Base-by-base conservation (phyloP, 2,888 invertebrate species). In the Tachina grossa region DNA sequence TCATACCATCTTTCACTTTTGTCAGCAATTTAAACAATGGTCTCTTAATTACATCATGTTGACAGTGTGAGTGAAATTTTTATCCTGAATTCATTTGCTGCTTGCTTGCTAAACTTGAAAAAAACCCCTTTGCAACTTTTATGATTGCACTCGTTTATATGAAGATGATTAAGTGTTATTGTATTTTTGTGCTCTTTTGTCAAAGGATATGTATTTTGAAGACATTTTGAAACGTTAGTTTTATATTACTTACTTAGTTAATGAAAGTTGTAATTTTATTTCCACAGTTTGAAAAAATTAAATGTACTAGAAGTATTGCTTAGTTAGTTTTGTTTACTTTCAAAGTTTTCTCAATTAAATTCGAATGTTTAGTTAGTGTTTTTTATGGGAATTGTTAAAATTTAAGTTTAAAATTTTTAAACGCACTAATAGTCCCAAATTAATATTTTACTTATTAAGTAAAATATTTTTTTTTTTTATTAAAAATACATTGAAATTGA, bases 21-120 rank as follows among this genome's bases (percentile, higher is more conserved):
- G 91, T 91, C 91, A 91, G 91, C 91, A 91, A 88, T 85, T 90
- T 89, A 90, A 91, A 91, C 91, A 91, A 91, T 91, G 90, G 90
- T 89, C 91, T 90, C 91, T 91, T 91, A 91, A 91, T 91, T 91
- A 91, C 91, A 89, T 89, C 59, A 77, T 80, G 82, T 76, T 80
- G 85, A 83, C 75, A 83, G 79, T 76, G 53, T 77, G 85, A 83
- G 85, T 72, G 57, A 55, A 79, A 75, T 51, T 72, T 22, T 65
- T 65, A 55, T 72, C 71, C 79, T 79, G 39, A 72, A 63, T 71
- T 14, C 45, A 51, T 2, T 78, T 6, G n/a, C 14, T 47, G 16
- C 55, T 66, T 53, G 61, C 14, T 78, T 5, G 9, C 41, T 22
- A 31, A 78, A 79, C 45, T 71, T 47, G 19, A 69, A 66, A 39